Percentiles rank a stretch among this genome's conserved stretches.
These are phyloP conservation scores for Phodopus roborovskii DNA, from an alignment of 2,113 vertebrate genomes.

Conservation along the genomic window DNA sequence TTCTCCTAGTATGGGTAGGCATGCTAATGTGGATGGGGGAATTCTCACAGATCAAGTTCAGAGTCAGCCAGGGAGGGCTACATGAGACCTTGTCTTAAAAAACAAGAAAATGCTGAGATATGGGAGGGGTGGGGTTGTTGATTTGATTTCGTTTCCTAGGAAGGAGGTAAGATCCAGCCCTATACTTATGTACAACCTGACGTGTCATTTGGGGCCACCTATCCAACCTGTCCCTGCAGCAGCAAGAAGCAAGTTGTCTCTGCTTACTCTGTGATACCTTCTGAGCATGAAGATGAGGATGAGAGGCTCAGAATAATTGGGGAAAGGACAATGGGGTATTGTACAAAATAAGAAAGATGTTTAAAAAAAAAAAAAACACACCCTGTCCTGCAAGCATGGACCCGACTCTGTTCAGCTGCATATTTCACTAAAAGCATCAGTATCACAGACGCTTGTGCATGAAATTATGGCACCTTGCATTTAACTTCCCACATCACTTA, in stretches of 20 bases:
- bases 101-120: not conserved
- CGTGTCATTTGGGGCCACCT: too few relatives aligned
- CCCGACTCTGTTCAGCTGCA: accelerated
- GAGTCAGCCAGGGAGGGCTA: too few relatives aligned
- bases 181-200: not conserved
- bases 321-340: not conserved
- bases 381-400: accelerated
- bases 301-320: too few relatives aligned
- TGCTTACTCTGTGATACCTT: not conserved
- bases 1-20: too few relatives aligned
- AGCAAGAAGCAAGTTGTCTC: not conserved
- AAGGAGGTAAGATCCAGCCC: not conserved
- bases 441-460: not conserved
- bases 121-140: too few relatives aligned
- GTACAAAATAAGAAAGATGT: too few relatives aligned
- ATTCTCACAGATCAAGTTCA: not conserved
- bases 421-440: too few relatives aligned
- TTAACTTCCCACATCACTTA: not conserved
- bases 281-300: too few relatives aligned
- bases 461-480: not conserved
- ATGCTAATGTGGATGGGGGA: too few relatives aligned
- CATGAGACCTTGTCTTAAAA: too few relatives aligned
- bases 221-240: not conserved
- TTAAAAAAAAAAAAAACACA: too few relatives aligned
- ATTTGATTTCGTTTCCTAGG: not conserved